Base-by-base conservation (phyloP, 2,888 invertebrate genomes). In the Eilema griseolum region DNA sequence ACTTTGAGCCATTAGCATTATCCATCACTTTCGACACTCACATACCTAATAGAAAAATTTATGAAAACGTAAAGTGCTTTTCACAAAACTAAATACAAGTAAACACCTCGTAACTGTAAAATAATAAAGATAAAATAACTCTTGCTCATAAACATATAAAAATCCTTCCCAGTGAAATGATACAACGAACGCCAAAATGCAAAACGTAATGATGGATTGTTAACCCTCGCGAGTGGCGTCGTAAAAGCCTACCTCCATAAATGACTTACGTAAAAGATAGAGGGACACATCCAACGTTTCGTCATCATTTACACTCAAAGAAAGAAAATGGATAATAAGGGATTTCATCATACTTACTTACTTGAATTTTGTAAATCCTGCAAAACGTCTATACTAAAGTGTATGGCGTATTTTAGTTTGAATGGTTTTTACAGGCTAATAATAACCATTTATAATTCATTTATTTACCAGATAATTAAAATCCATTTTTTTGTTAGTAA, bases 191-290 rank as follows among this genome's bases (percentile, higher is more conserved):
- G 63, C 26, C 23, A 23, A 31, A 7, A 63, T 41, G 59, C 24
- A 26, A 26, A 61, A 62, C 7, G 41, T 16, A 63, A 72, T 61
- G 61, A 64, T 65, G 37, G 33, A 64, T 61, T 64, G 60, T 59
- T 68, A 46, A 60, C 12, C 57, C 62, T 64, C 11, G 24, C 66
- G 41, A 66, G 14, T 59, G 57, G 23, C 33, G 23, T 71, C 66
- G 57, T 69, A 67, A 69, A 69, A 65, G 46, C 28, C 52, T 64
- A 37, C 57, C 26, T 26, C 23, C n/a, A 11, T 28, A 67, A 61
- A 52, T 66, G 12, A 56, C 28, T 64, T 63, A 66, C 62, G 46
- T 46, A 57, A 41, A 63, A 63, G 37, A 67, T 69, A 65, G 62
- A 68, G 41, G 41, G 31, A 62, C 60, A 23, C 31, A 61, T 56